Base-by-base conservation (phyloP, 2,888 invertebrate genomes). In the Lasioglossum vierecki region DNA sequence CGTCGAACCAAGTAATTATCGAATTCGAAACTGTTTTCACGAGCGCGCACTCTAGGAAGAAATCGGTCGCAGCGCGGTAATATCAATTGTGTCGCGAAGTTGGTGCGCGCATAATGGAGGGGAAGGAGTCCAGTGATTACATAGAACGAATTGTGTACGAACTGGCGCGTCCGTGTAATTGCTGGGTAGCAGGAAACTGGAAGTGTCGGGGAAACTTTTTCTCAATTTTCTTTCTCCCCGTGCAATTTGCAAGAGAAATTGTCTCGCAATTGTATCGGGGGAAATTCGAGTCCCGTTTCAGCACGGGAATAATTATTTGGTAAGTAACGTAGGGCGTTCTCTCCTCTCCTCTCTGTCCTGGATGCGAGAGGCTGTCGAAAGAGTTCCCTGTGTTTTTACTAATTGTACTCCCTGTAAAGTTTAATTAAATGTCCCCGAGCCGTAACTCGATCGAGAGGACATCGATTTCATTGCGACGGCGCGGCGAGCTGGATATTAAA, bases 381-480 rank as follows among this genome's bases (percentile, higher is more conserved):
- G 44, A 57, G 39, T 46, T 44, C 18, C 41, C 57, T 0, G n/a
- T 68, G 66, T 68, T 77, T 60, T 68, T 57, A 39, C 49, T 39
- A 72, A 57, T 76, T 46, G 63, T 30, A 9, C 57, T 15, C 22
- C 63, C 18, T 72, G 44, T 60, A 66, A 76, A 60, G 72, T 76
- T 83, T 83, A 82, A 83, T 83, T 83, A 83, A 83, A 83, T 76
- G 66, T 76, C 66, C 11, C 35, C 35, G 13, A 60, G 60, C 60
- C 72, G 63, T 8, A 66, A 53, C 53, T 41, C 53, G 72, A 83
- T 46, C 68, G 22, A 39, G 35, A 22, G 68, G 8, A 22, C 30
- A 8, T 35, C 66, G 83, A 83, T 82, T 53, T n/a, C 53, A n/a
- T 6, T 30, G 73, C 13, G 74, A 74, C 80, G 18, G 9, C 9